phyloP scores from a whole-genome alignment of 2,888 invertebrate genomes.

The Microplitis manilae region DNA sequence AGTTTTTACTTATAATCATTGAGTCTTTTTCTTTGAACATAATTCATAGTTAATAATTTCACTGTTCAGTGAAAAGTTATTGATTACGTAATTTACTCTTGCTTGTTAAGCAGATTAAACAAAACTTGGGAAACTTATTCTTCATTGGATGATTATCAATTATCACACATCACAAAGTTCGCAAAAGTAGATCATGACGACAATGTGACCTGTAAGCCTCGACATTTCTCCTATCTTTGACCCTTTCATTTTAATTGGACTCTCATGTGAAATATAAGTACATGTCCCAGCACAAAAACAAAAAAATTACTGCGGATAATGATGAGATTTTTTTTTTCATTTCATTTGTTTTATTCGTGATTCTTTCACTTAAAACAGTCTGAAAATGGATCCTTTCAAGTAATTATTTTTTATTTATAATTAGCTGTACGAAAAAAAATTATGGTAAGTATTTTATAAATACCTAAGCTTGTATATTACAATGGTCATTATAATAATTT shows the following conservation, averaged over 20 bases:
- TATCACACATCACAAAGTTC: constrained; percentile 27
- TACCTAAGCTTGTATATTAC: too few species aligned
- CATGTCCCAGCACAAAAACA: constrained; percentile 1
- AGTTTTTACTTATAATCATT: not conserved
- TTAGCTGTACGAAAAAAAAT: too few species aligned
- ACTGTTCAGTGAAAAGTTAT: not conserved
- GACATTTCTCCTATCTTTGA: constrained; percentile 27
- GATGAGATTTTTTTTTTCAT: constrained; percentile 38
- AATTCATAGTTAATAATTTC: not conserved
- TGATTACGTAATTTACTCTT: constrained; percentile 13
- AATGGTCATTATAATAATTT: too few species aligned
- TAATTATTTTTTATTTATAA: too few species aligned
- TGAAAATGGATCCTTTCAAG: not conserved
- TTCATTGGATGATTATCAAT: constrained; percentile 31
- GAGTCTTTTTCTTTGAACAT: not conserved
- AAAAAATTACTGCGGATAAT: constrained; percentile 28
- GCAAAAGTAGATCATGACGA: constrained; percentile 38
- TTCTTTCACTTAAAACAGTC: constrained; percentile 17
- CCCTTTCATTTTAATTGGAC: constrained; percentile 48
- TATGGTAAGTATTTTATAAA: too few species aligned
- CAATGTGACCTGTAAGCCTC: constrained; percentile 14
- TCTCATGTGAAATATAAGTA: constrained; percentile 34
- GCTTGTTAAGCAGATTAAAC: not conserved
- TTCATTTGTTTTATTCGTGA: constrained; percentile 24
- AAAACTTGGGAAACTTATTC: not conserved